phyloP scores from a whole-genome alignment of 2,888 invertebrate genomes.

The Abscondita cerata region DNA sequence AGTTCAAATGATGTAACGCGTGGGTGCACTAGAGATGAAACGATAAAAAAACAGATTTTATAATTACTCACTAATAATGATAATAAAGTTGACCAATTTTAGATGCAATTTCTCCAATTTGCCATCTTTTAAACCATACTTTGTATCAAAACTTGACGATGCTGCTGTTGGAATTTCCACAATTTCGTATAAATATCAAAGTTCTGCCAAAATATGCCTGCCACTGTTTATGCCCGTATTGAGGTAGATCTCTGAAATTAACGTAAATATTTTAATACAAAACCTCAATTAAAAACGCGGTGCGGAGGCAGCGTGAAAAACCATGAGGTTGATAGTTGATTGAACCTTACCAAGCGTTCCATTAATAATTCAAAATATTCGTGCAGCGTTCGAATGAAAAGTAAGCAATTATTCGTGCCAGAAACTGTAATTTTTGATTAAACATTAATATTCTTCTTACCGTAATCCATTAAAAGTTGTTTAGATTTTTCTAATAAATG shows the following conservation, averaged over 20 bases:
- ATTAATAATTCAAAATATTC: too few species aligned
- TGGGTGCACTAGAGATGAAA: too few species aligned
- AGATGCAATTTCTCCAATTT: slow-evolving; percentile 97
- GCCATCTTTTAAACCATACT: slow-evolving; percentile 97
- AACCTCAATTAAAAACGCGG: too few species aligned
- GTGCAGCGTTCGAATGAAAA: too few species aligned
- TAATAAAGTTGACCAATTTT: slow-evolving; percentile 99
- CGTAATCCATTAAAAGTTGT: slow-evolving; percentile 93
- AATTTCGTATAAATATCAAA: slow-evolving; percentile 95
- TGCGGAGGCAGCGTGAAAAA: too few species aligned
- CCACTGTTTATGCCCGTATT: slow-evolving; percentile 98
- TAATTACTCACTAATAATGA: slow-evolving; percentile 89
- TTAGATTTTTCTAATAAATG: slow-evolving; percentile 96
- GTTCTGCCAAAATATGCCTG: slow-evolving; percentile 96
- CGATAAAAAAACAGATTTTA: too few species aligned
- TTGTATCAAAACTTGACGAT: slow-evolving; percentile 89
- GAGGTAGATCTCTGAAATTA: slow-evolving; percentile 86
- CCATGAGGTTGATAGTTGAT: too few species aligned
- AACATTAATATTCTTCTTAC: slow-evolving; percentile 59
- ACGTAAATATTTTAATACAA: not conserved
- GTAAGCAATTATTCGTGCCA: too few species aligned
- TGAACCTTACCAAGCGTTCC: too few species aligned
- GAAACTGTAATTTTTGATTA: slow-evolving; percentile 11
- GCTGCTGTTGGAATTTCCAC: slow-evolving; percentile 98
- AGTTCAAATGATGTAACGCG: too few species aligned